Conservation (phyloP, 2,888 invertebrate species). For the Cantharis rufa region DNA sequence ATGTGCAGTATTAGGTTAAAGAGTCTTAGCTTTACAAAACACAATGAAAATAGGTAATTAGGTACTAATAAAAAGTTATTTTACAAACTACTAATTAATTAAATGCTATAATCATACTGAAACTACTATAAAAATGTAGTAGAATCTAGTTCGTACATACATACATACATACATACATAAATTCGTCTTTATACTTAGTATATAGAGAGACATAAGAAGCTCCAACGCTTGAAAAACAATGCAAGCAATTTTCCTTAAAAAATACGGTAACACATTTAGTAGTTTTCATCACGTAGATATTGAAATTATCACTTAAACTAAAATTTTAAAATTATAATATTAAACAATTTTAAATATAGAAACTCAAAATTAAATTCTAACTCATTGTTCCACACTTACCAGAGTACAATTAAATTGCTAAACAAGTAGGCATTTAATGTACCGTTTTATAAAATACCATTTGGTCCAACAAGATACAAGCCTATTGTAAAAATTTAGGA, state of each 20-base stretch:
- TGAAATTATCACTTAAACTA: not conserved
- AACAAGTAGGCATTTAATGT: not conserved
- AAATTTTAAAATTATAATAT: not conserved
- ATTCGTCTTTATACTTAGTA: not conserved
- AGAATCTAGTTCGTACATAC: not conserved
- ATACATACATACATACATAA: not conserved
- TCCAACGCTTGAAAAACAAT: not conserved
- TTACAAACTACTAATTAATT: conserved; percentile 17
- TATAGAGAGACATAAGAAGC: not conserved
- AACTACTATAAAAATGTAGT: not conserved
- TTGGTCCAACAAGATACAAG: not conserved
- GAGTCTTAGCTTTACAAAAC: conserved; percentile 37
- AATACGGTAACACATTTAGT: not conserved
- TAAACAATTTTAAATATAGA: not conserved
- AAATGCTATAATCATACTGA: conserved; percentile 25
- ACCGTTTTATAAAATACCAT: not conserved
- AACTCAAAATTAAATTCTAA: not conserved
- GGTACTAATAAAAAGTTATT: conserved; percentile 17
- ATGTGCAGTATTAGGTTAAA: conserved; percentile 49
- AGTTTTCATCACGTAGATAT: not conserved
- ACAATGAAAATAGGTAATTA: conserved; percentile 29
- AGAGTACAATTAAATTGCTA: not conserved
- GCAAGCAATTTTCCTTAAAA: not conserved
- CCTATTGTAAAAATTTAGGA: not conserved
- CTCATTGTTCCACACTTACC: not conserved